Evolutionary conservation across 2,888 invertebrate species (phyloP), one percentile per base, ranked within the genome.

Genomic region (Scaptomyza reducta): DNA sequence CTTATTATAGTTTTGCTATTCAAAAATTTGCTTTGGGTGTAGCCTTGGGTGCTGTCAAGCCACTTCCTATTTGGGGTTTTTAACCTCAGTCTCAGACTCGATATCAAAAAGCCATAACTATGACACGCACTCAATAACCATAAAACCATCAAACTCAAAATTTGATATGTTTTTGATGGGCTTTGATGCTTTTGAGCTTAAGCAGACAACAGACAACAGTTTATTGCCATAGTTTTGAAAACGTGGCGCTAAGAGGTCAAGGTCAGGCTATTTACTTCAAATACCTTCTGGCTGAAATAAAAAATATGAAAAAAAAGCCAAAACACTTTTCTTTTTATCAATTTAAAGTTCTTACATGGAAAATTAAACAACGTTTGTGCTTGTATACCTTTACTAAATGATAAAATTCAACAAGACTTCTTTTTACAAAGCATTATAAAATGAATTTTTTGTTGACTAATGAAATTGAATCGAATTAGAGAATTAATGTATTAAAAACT

Each of bases 21-120:
- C n/a, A 57, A 54, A 33, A 3, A 1, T 38, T 40, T 16, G 6
- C 14, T 46, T 49, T 4, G n/a, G 3, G 6, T 49, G 6, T 49
- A 46, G 22, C 81, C 81, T 82, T n/a, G n/a, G n/a, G n/a, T n/a
- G n/a, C n/a, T n/a, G n/a, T 83, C 75, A 68, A 22, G 42, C 35
- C 58, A 77, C 70, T 82, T 88, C 87, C 82, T 88, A 64, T 58
- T 88, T 68, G 25, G 72, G 83, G 72, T 75, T 88, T 42, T 88
- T 78, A 61, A 89, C 82, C 83, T 78, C 74, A 70, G 58, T 40
- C 57, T 38, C 25, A 16, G 50, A 38, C 44, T 54, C 59, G 41
- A 27, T 51, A 61, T 46, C 50, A 57, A 55, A 74, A 35, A 46
- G 40, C 31, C 62, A 59, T 63, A 74, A 49, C 38, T 73, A 40